Evolutionary conservation across 2,113 vertebrate species (phyloP), one percentile per base, ranked within the genome.

Genomic region (Equus przewalskii): DNA sequence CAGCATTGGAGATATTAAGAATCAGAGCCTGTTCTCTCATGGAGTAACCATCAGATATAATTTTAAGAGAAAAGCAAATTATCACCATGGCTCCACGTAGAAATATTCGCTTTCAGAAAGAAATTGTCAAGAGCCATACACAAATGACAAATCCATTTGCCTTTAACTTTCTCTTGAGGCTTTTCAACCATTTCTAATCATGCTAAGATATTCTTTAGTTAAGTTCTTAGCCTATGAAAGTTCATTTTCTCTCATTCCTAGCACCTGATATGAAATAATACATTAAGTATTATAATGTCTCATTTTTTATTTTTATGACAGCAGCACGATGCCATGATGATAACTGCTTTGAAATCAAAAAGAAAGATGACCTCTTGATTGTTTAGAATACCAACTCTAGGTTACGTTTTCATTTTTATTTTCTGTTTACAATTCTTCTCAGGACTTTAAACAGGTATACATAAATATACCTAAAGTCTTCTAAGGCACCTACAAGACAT

Each of bases 291-390:
- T 83, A 78, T 33, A 83, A 95, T 51, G 18, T 46, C 18, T 21
- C 7, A 89, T 72, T 97, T 89, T 96, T 92, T 56, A 94, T 92
- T 93, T 96, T 75, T 85, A 51, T 91, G 78, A 54, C 36, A 91
- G 73, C 9, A 69, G 11, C 18, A 79, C 33, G 33, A 95, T 49
- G 21, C 60, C 16, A 26, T 62, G 30, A 62, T 46, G 46, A 83
- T 60, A 89, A 92, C 44, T 69, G 84, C 33, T 96, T 84, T 72
- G 78, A 94, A 73, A 92, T 67, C 13, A 54, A 81, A 92, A 95
- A 93, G 7, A 82, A 85, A 54, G n/a, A 91, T 46, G 28, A 75
- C 9, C 30, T 91, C n/a, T 62, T 91, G 58, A 80, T 41, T 96
- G 67, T 36, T 75, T 69, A 51, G 51, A 44, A 89, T 72, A 84